A percentile compares a stretch with the other conserved stretches of the same genome.
These are phyloP conservation scores for Pygoscelis adeliae DNA, from an alignment of 2,113 vertebrate species.

Conservation along the genomic window DNA sequence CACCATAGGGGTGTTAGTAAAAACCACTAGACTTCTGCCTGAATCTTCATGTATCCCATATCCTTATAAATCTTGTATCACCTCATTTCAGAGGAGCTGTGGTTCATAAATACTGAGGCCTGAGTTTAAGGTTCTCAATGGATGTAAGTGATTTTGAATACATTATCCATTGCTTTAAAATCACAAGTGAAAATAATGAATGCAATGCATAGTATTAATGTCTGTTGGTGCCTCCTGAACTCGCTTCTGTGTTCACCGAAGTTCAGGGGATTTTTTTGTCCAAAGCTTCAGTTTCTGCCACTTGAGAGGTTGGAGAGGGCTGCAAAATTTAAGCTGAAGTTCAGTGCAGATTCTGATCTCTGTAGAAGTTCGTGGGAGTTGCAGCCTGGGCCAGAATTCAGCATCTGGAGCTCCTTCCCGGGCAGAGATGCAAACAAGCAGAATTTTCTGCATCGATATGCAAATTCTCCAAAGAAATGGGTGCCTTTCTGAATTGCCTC, in stretches of 20 bases:
- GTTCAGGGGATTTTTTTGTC: neutral
- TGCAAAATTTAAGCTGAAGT: neutral
- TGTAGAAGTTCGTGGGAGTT: neutral
- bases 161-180: neutral
- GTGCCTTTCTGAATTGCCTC: conserved; percentile 24
- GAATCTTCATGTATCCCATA: neutral
- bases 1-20: neutral
- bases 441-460: neutral
- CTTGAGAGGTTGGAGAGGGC: neutral
- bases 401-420: neutral
- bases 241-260: fast-evolving
- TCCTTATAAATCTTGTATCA: neutral
- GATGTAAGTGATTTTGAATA: neutral
- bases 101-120: neutral
- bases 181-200: neutral
- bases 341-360: neutral
- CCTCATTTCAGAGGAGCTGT: neutral
- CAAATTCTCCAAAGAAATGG: neutral
- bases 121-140: neutral
- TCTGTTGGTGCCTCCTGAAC: neutral
- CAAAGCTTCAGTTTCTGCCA: neutral
- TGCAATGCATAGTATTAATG: neutral
- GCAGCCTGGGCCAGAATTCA: neutral
- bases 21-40: neutral
- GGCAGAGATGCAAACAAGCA: neutral